Conservation (phyloP, 2,888 invertebrate species). For the Priocnemis perturbator region DNA sequence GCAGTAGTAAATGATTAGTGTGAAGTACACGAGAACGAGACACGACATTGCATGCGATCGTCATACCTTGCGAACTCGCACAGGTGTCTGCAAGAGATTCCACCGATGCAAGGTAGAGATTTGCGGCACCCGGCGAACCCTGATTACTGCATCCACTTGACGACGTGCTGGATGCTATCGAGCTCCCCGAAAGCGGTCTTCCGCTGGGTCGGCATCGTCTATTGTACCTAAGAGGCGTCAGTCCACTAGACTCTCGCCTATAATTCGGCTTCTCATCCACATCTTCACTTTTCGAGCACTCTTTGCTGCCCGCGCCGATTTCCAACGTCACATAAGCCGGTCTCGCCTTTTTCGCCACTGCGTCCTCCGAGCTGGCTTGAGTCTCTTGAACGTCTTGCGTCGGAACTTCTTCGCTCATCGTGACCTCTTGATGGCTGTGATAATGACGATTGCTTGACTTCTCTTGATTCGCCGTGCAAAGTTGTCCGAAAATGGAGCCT, state of each 20-base stretch:
- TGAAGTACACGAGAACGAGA: no score
- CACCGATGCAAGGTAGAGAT: constrained; percentile 90
- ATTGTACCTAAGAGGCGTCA: constrained; percentile 74
- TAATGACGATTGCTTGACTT: no score
- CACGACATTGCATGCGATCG: no score
- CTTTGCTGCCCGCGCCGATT: not conserved
- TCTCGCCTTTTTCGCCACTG: no score
- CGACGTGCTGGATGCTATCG: constrained; percentile 82
- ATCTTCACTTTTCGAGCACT: not conserved
- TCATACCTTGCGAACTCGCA: constrained; percentile 76
- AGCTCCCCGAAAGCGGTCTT: constrained; percentile 85
- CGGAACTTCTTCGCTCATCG: constrained; percentile 25
- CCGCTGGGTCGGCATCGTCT: constrained; percentile 77
- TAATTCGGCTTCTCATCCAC: constrained; percentile 45
- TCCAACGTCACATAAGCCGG: not conserved
- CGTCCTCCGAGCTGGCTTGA: no score
- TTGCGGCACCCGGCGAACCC: constrained; percentile 81
- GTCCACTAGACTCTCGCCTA: constrained; percentile 71
- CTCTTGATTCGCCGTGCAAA: no score
- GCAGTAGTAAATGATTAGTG: no score
- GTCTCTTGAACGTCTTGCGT: not conserved
- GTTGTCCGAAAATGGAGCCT: no score
- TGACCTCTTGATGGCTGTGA: constrained; percentile 13
- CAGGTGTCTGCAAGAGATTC: constrained; percentile 91
- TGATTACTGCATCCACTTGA: constrained; percentile 75